Evolutionary conservation across 1,140 invertebrate species (phyloP), one percentile per base, ranked within the genome.

Genomic region (Solenopsis fugax): DNA sequence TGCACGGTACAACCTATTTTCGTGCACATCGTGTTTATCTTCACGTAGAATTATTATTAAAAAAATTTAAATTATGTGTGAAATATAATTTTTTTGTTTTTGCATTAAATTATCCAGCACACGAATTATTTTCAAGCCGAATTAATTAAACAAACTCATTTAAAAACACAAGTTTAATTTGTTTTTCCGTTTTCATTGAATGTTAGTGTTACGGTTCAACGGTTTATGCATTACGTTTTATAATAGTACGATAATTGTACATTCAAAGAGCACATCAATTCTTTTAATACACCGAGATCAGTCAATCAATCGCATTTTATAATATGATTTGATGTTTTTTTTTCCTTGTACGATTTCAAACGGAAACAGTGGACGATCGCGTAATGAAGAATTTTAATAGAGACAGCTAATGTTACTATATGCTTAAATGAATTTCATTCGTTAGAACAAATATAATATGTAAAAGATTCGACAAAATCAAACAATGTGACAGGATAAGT

Each of bases 401-500:
- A 45, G 60, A 34, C 24, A 34, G n/a, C 41, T 60, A n/a, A 13
- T 29, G 69, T 84, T 62, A 75, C 21, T 71, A 56, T 56, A 56
- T 21, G 54, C 41, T 50, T 56, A 60, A 84, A 75, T 84, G 45
- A 64, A 34, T 84, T 18, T 48, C n/a, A 29, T 13, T 73, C 7
- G 54, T 84, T 84, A 60, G 54, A 18, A 64, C 18, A 71, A 37
- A 48, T 21, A 41, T 7, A 41, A 41, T 13, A 18, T 64, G 29
- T 48, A 87, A 73, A 62, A 87, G 81, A 82, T 75, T 34, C 41
- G 82, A 82, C 12, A 58, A 90, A 86, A 86, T 87, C 78, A 89
- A 87, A 90, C 72, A 89, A 90, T 87, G 64, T 50, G 37, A 45
- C 10, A 86, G 56, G 62, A 89, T 50, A 87, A 90, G 84, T 89